These are phyloP conservation scores for Perca schrenkii DNA, from an alignment of 2,113 vertebrate species.

Conservation along the genomic window DNA sequence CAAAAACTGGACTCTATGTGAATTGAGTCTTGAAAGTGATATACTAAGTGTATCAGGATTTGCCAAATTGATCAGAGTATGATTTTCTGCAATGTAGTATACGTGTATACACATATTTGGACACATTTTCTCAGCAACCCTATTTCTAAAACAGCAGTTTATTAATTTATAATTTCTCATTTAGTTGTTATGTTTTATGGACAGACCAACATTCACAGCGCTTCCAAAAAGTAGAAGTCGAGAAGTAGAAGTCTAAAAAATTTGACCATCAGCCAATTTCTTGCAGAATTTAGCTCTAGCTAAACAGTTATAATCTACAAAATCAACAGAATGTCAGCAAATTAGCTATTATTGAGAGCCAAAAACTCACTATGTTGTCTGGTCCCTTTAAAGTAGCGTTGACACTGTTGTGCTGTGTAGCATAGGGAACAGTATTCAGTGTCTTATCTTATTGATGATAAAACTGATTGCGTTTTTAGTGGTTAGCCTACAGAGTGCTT, in stretches of 20 bases:
- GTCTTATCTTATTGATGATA: constrained; percentile 12
- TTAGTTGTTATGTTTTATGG: too few species aligned
- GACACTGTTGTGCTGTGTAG: background rate
- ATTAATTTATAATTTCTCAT: background rate
- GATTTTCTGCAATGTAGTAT: background rate
- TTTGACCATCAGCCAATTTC: too few species aligned
- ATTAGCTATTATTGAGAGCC: background rate
- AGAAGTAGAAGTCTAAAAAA: too few species aligned
- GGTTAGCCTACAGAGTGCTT: constrained; percentile 11
- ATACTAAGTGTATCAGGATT: background rate
- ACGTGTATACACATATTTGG: background rate
- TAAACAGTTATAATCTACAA: background rate
- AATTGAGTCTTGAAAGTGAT: background rate
- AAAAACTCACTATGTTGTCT: background rate
- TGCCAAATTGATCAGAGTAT: background rate
- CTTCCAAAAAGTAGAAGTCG: too few species aligned
- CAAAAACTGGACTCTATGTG: too few species aligned
- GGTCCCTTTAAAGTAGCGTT: constrained; percentile 4
- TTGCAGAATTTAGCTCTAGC: background rate
- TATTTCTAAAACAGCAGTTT: background rate
- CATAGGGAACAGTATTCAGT: background rate
- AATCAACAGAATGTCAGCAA: constrained; percentile 14
- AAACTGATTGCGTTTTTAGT: constrained; percentile 16
- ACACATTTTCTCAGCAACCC: background rate
- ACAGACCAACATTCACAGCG: too few species aligned